Percentiles rank a stretch among this genome's conserved stretches.
phyloP scores from a whole-genome alignment of 1,140 invertebrate species.

The Drosophila arawakana region DNA sequence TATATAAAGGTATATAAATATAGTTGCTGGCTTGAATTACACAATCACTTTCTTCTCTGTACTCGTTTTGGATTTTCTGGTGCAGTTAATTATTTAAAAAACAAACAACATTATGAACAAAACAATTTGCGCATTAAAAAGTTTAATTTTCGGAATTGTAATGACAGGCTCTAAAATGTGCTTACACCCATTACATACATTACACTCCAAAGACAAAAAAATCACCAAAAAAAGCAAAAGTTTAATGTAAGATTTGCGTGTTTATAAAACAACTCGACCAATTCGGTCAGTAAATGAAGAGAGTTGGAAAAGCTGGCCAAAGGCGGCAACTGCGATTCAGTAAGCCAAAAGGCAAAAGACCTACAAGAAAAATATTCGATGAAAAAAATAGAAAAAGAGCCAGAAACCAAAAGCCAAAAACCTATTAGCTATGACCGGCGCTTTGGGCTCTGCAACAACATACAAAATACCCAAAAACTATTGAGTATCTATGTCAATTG shows the following conservation, averaged over 20 bases:
- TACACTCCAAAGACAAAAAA: conserved; percentile 7
- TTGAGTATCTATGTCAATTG: conserved; percentile 60
- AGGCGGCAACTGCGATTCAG: conserved; percentile 59
- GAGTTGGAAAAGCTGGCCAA: conserved; percentile 66
- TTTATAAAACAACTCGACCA: conserved; percentile 73
- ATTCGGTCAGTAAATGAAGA: conserved; percentile 6
- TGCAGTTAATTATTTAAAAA: conserved; percentile 68
- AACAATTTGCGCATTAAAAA: conserved; percentile 82
- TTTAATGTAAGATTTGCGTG: conserved; percentile 81
- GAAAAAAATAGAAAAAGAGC: conserved; percentile 19
- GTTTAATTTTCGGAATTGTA: conserved; percentile 79
- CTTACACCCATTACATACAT: conserved; percentile 69
- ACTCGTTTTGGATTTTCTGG: conserved; percentile 29
- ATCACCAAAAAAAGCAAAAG: conserved; percentile 52
- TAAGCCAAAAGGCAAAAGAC: conserved; percentile 19
- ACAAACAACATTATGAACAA: conserved; percentile 62
- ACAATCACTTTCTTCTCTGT: conserved; percentile 69
- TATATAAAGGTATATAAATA: not conserved
- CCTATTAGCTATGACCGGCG: conserved; percentile 52
- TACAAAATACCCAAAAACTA: conserved; percentile 22
- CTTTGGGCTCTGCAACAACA: conserved; percentile 30
- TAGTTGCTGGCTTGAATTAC: conserved; percentile 37
- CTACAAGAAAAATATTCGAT: conserved; percentile 35
- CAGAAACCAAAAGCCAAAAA: conserved; percentile 26
- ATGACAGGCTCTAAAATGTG: conserved; percentile 76